These are phyloP conservation scores for Caenorhabditis sulstoni DNA, from an alignment of 2,888 invertebrate genomes.

Conservation along the genomic window DNA sequence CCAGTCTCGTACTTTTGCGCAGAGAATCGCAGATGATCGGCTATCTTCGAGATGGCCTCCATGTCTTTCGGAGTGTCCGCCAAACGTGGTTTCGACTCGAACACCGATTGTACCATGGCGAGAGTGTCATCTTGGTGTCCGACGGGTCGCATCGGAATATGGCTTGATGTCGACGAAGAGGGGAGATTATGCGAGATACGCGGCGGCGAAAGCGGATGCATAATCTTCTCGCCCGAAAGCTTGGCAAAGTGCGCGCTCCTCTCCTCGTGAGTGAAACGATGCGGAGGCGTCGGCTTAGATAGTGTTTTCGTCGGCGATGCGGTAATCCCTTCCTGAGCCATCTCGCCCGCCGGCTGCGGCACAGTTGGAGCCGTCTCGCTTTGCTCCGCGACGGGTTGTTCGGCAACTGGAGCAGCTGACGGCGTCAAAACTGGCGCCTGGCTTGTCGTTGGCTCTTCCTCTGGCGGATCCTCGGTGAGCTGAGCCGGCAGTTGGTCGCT, in stretches of 20 bases:
- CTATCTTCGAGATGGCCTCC: conserved; percentile 45
- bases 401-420: conserved; percentile 2
- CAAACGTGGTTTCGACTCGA: conserved; percentile 22
- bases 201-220: no score
- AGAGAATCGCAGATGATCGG: conserved; percentile 32
- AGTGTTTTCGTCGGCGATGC: conserved; percentile 11
- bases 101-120: conserved; percentile 35
- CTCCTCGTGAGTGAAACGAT: conserved; percentile 40
- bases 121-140: conserved; percentile 33
- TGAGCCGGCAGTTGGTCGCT: conserved; percentile 50
- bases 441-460: background rate
- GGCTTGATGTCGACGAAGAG: background rate
- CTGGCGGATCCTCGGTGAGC: conserved; percentile 39
- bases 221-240: conserved; percentile 26
- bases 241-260: conserved; percentile 43
- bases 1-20: conserved; percentile 20
- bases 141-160: background rate
- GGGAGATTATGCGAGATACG: no score
- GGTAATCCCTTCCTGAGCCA: no score
- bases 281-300: conserved; percentile 43
- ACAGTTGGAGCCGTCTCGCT: background rate
- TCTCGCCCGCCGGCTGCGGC: no score
- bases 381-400: background rate
- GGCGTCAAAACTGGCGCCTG: no score
- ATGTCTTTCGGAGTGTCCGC: conserved; percentile 47